Evolutionary conservation across 2,888 invertebrate genomes (phyloP).

Genomic region (Esperia sulphurella): DNA sequence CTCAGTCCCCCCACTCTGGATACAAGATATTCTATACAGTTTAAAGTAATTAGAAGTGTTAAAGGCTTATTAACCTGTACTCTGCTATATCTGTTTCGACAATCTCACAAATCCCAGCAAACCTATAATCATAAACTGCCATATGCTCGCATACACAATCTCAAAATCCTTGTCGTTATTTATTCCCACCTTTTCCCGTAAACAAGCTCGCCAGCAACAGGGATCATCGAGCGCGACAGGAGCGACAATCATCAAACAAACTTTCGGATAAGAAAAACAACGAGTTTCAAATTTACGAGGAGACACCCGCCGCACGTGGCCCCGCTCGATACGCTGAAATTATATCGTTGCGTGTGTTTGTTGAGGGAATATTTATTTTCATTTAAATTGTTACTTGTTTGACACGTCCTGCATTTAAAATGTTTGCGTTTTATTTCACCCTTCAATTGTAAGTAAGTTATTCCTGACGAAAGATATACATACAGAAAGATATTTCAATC

Average conservation of each 20-base stretch:
- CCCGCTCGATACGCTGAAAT: constrained; percentile 1
- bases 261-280: constrained; percentile 5
- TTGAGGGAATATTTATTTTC: background rate
- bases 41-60: too few species aligned
- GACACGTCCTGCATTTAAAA: background rate
- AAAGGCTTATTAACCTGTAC: too few species aligned
- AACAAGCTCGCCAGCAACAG: constrained; percentile 1
- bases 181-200: constrained; percentile 6
- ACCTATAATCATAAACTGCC: background rate
- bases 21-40: too few species aligned
- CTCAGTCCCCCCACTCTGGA: too few species aligned
- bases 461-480: background rate
- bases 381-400: constrained; percentile 1
- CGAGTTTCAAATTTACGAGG: constrained; percentile 1
- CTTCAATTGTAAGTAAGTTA: background rate
- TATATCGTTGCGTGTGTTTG: background rate
- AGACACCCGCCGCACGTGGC: background rate
- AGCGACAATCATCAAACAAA: constrained; percentile 8
- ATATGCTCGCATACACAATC: background rate
- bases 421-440: background rate
- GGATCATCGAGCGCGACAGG: constrained; percentile 3
- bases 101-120: background rate
- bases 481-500: too few species aligned
- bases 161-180: constrained; percentile 5
- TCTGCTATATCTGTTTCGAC: background rate